Evolutionary conservation across 37 sponge, comb jelly and placozoan genomes (phyloP), one percentile per base, ranked within the genome.

Genomic region (Aplysina aerophoba): DNA sequence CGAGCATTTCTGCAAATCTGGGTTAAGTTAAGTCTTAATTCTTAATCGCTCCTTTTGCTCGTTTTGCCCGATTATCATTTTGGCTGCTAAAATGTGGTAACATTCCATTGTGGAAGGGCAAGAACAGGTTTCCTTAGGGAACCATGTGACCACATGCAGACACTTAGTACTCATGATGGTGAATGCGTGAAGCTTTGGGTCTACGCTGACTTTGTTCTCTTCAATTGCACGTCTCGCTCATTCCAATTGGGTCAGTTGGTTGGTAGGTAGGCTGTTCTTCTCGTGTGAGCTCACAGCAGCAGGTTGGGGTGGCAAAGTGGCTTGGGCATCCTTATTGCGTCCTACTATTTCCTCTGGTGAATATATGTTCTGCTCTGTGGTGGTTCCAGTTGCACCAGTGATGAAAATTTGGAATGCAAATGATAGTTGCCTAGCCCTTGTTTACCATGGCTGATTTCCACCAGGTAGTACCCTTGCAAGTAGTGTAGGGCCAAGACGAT

Each of bases 31-130:
- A 83, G 62, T 34, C 62, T 81, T n/a, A n/a, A n/a, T n/a, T 38
- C 40, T 67, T 55, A 55, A 54, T 56, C 58, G 59, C 15, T 80
- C 24, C 30, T 22, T 80, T 55, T 44, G 22, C 24, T 80, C 69
- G 13, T 0, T 41, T 59, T 33, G 30, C 15, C 84, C 88, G 15
- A 88, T 40, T 57, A 87, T 91, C 73, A 91, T 79, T 64, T 68
- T 86, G 0, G 57, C 87, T 22, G 84, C 91, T 24, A 91, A 24
- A 55, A 91, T 87, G 40, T 91, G 91, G 55, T 91, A 91, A 63
- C 91, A 91, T 21, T 53, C 21, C n/a, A 22, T 3, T 25, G 80
- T 87, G 15, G 87, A 83, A 19, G 91, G 87, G 68, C 91, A 91
- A 27, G 81, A 81, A 71, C 91, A 91, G 17, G 80, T 59, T 83